Conservation (phyloP, 2,113 vertebrate genomes). For the Formicarius rufipectus region DNA sequence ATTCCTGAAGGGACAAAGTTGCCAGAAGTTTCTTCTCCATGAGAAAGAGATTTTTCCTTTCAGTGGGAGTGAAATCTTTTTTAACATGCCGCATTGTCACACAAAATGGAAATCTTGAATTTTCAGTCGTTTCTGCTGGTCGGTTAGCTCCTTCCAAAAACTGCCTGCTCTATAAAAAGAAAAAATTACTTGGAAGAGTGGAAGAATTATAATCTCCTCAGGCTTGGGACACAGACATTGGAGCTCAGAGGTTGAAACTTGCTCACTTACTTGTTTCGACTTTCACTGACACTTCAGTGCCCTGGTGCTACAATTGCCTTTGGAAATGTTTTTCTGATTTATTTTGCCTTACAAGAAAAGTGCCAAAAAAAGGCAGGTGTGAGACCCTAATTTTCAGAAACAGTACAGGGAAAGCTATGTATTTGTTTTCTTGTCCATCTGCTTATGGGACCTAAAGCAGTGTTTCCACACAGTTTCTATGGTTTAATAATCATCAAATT, state of each 20-base stretch:
- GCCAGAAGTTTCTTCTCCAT: constrained; percentile 38
- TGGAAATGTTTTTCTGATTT: neutral
- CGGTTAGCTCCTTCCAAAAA: constrained; percentile 8
- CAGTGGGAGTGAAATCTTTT: neutral
- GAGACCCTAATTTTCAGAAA: neutral
- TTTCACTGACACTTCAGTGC: neutral
- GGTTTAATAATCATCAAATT: constrained; percentile 30
- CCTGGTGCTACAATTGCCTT: neutral
- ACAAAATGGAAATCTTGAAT: constrained; percentile 33
- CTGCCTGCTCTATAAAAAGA: neutral
- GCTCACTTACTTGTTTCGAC: neutral
- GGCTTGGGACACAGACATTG: neutral
- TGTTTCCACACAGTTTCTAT: constrained; percentile 4
- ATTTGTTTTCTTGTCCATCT: neutral
- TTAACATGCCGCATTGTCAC: neutral
- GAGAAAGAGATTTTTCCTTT: constrained; percentile 48
- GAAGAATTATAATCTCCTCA: constrained; percentile 4
- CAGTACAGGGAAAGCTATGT: neutral
- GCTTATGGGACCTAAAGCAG: neutral
- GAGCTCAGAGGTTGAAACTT: neutral
- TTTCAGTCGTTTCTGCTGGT: constrained; percentile 2
- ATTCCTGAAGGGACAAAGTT: constrained; percentile 31
- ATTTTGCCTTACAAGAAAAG: neutral
- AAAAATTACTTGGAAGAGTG: neutral
- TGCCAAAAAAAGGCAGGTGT: neutral